phyloP scores from a whole-genome alignment of 2,797 vertebrate genomes.

The Myotis myotis region DNA sequence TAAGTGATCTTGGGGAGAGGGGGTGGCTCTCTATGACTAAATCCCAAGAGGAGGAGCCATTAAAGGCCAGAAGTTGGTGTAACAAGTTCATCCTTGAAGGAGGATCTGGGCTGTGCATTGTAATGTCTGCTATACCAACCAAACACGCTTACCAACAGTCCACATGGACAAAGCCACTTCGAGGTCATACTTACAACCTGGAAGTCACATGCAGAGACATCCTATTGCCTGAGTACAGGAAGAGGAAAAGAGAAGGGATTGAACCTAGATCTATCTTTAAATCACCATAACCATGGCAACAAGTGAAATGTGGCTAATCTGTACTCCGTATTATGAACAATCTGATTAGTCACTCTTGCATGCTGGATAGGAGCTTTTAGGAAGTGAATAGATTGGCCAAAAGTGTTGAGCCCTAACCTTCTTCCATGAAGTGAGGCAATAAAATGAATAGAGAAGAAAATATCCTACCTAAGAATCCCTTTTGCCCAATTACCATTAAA shows the following conservation, averaged over 20 bases:
- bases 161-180: neutral
- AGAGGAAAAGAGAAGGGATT: neutral
- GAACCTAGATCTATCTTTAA: neutral
- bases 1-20: neutral
- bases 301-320: neutral
- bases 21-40: neutral
- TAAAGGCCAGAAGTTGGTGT: neutral
- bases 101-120: neutral
- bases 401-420: neutral
- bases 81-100: neutral
- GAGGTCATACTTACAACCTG: neutral
- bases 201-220: neutral
- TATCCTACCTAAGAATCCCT: neutral
- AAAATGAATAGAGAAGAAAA: neutral
- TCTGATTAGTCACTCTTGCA: neutral
- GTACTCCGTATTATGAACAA: neutral
- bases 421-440: neutral
- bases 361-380: neutral
- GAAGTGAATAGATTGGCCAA: neutral
- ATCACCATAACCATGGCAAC: neutral
- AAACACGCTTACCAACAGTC: neutral
- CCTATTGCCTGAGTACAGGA: neutral
- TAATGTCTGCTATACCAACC: neutral
- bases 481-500: neutral
- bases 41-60: neutral